Evolutionary conservation across 64 coral and sea anemone species (phyloP).

Genomic region (Porites australiensis): DNA sequence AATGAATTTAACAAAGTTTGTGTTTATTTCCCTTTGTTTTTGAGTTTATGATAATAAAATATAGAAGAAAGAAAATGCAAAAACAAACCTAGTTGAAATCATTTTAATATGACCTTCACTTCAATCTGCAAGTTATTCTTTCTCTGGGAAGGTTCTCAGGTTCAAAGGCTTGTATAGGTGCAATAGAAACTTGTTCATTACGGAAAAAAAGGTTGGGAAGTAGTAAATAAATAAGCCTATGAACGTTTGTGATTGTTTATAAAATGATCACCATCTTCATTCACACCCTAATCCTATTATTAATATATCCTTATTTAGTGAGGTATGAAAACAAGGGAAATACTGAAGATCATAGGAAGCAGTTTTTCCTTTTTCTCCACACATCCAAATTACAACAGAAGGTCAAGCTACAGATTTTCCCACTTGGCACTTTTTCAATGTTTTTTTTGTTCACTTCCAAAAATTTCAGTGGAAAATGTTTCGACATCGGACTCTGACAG

Average conservation of each 20-base stretch:
- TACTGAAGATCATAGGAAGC: constrained; percentile 4
- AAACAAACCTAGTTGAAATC: constrained; percentile 22
- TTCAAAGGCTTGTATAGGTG: constrained; percentile 11
- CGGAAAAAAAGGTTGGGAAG: constrained; percentile 2
- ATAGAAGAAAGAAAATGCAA: constrained; percentile 11
- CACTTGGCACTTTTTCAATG: neutral
- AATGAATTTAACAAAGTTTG: constrained; percentile 8
- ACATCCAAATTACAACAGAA: neutral
- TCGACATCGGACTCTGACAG: constrained; percentile 6
- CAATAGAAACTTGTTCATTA: constrained; percentile 29
- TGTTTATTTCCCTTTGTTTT: constrained; percentile 8
- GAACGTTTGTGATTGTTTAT: constrained; percentile 5
- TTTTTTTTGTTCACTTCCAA: constrained; percentile 15
- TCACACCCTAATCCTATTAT: constrained; percentile 7
- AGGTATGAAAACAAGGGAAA: neutral
- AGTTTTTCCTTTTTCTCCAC: constrained; percentile 4
- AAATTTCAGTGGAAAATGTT: constrained; percentile 8
- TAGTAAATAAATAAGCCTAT: constrained; percentile 9
- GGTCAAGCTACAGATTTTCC: constrained; percentile 11
- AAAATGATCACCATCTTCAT: constrained; percentile 18
- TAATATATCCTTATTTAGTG: constrained; percentile 20
- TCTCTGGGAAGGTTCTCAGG: constrained; percentile 7
- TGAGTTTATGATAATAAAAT: no score
- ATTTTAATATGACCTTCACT: neutral
- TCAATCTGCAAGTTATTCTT: constrained; percentile 1